Percentiles rank a stretch among this genome's conserved stretches.
Conservation (phyloP, 1,140 invertebrate genomes). For the Drosophila kurseongensis region DNA sequence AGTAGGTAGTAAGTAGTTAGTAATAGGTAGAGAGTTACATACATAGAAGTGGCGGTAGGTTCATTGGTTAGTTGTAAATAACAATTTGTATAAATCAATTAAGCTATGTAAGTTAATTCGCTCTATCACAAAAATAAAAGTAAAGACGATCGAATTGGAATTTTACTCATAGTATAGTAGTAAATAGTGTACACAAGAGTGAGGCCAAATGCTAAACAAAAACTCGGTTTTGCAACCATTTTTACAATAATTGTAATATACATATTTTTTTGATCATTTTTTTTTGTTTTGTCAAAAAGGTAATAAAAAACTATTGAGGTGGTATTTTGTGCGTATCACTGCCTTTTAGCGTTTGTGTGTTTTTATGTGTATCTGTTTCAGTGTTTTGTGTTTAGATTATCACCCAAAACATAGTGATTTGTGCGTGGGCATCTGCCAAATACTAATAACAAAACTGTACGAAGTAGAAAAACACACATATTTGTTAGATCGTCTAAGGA, state of each 20-base stretch:
- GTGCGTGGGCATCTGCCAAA: slow-evolving; percentile 39
- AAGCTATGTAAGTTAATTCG: slow-evolving; percentile 45
- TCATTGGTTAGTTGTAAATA: slow-evolving; percentile 28
- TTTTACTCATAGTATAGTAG: slow-evolving; percentile 37
- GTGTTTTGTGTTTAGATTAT: slow-evolving; percentile 27
- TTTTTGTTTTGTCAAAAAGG: slow-evolving; percentile 23
- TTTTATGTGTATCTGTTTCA: slow-evolving; percentile 4
- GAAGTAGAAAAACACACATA: slow-evolving; percentile 15
- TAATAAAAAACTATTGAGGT: slow-evolving; percentile 33
- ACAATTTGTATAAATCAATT: slow-evolving; percentile 20
- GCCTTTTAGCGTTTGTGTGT: slow-evolving; percentile 16
- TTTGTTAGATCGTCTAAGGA: slow-evolving; percentile 31
- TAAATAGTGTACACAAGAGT: slow-evolving; percentile 26
- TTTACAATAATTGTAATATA: slow-evolving; percentile 66
- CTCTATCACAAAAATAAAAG: slow-evolving; percentile 43
- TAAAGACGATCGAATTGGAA: slow-evolving; percentile 54
- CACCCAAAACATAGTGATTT: slow-evolving; percentile 61
- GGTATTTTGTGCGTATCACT: slow-evolving; percentile 15
- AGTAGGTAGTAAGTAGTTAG: slow-evolving; percentile 21
- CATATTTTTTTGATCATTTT: slow-evolving; percentile 31
- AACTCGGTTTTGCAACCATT: slow-evolving; percentile 45
- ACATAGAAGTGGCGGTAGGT: slow-evolving; percentile 34
- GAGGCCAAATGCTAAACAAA: slow-evolving; percentile 60
- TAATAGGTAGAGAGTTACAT: slow-evolving; percentile 40
- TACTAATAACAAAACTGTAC: slow-evolving; percentile 45